phyloP scores from a whole-genome alignment of 2,113 vertebrate species.

The Phalacrocorax brasilianus region DNA sequence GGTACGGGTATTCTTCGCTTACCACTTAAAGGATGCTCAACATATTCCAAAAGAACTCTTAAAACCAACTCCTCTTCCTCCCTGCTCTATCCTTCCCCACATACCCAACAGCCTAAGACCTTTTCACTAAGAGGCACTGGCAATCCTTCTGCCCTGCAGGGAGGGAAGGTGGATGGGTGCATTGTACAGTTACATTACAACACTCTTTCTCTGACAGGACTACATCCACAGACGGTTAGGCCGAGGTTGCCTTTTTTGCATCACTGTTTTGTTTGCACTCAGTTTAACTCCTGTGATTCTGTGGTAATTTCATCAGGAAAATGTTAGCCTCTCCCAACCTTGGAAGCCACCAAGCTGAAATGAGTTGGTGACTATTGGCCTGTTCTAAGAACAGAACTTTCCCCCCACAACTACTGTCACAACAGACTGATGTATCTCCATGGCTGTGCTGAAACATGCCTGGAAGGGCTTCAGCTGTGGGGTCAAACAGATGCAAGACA shows the following conservation, averaged over 20 bases:
- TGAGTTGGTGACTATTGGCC: neutral
- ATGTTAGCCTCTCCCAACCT: neutral
- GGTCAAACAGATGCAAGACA: neutral
- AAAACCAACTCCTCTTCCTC: neutral
- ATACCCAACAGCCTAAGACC: neutral
- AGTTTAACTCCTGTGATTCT: no score
- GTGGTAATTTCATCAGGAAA: neutral
- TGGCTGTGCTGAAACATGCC: neutral
- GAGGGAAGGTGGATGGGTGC: neutral
- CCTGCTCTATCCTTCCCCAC: neutral
- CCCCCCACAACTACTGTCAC: neutral
- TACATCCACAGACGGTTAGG: neutral
- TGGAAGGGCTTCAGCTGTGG: neutral
- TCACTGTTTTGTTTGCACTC: neutral
- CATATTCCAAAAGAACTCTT: neutral
- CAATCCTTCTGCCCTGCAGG: neutral
- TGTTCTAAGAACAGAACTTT: neutral
- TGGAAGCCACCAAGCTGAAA: neutral
- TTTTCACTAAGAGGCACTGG: neutral
- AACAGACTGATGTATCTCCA: neutral
- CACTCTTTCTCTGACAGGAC: neutral
- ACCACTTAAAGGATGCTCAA: neutral
- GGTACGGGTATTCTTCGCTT: neutral
- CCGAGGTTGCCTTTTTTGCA: neutral
- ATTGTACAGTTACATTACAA: neutral